These are phyloP conservation scores for Adoxophyes honmai DNA, from an alignment of 1,140 invertebrate genomes.

Conservation along the genomic window DNA sequence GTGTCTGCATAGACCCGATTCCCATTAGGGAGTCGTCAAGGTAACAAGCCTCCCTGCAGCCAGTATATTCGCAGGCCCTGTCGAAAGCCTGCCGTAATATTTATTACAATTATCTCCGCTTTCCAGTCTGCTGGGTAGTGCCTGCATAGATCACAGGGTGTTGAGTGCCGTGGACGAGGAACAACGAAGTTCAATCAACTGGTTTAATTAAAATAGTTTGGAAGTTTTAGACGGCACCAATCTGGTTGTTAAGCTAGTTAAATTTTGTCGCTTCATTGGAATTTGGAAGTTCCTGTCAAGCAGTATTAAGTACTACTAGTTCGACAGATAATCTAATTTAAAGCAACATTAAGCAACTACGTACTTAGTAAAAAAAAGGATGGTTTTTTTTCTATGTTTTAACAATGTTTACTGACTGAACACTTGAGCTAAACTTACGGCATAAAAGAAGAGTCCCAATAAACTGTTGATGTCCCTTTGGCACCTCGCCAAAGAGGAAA, in stretches of 20 bases:
- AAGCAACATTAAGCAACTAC: too few relatives aligned
- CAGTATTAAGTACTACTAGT: too few relatives aligned
- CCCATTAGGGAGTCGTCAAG: background rate
- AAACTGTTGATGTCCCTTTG: background rate
- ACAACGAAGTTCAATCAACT: slow-evolving; percentile 2
- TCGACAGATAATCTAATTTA: too few relatives aligned
- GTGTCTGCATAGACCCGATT: too few relatives aligned
- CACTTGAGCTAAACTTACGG: slow-evolving; percentile 3
- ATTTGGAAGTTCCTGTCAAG: too few relatives aligned
- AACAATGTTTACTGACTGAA: background rate
- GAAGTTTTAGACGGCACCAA: background rate
- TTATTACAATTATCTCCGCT: slow-evolving; percentile 31
- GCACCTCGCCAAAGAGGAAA: background rate
- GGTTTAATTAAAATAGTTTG: slow-evolving; percentile 13
- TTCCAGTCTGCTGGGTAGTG: slow-evolving; percentile 31
- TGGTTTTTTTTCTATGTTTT: too few relatives aligned
- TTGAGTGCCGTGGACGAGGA: background rate
- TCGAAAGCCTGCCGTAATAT: background rate
- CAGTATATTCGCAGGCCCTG: slow-evolving; percentile 1
- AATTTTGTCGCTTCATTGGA: too few relatives aligned
- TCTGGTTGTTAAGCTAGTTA: too few relatives aligned
- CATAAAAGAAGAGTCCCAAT: background rate
- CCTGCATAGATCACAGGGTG: slow-evolving; percentile 2
- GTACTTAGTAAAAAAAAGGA: too few relatives aligned
- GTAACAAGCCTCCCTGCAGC: background rate